Base-by-base conservation (phyloP, 1,140 invertebrate species). In the Cyphomyrmex costatus region DNA sequence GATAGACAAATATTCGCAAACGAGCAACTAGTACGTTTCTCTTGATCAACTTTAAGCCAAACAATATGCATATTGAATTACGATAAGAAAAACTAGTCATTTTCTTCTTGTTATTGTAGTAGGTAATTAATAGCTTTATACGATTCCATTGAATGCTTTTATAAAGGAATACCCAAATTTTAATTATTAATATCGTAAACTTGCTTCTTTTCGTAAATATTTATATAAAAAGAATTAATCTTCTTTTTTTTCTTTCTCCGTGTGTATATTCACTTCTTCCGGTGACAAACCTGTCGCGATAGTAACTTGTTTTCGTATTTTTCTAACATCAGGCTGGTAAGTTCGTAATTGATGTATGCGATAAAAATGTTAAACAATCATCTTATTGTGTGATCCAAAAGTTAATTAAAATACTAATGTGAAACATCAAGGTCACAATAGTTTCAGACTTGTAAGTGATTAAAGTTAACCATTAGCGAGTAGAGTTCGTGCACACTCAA, bases 51-150 rank as follows among this genome's bases (percentile, higher is more conserved):
- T 82, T 36, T 60, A 46, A 82, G 36, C 24, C 14, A 60, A 82
- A 61, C 27, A 83, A 83, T 73, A 49, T 83, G 30, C 10, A 61
- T 83, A 49, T 73, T 49, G 53, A 73, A 49, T 83, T n/a, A 33
- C 36, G 19, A 30, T 19, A 36, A 60, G 66, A 21, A 82, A 30
- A 60, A 24, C 19, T n/a, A 30, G 65, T 56, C 27, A 24, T 66
- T 60, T 49, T 0, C 21, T 12, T 73, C 4, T 33, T 46, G n/a
- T 70, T 24, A 21, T 79, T 14, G n/a, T 27, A 27, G n/a, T 30
- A 36, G 65, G 33, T 84, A 58, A 46, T 56, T 70, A n/a, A 24
- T 71, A 74, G 66, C 3, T 80, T 24, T 7, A n/a, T n/a, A 10
- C 56, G 19, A 27, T 77, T 63, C 60, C 1, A 63, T 77, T 16